Evolutionary conservation across 2,797 vertebrate genomes (phyloP), one percentile per base, ranked within the genome.

Genomic region (Rhinogobio ventralis): DNA sequence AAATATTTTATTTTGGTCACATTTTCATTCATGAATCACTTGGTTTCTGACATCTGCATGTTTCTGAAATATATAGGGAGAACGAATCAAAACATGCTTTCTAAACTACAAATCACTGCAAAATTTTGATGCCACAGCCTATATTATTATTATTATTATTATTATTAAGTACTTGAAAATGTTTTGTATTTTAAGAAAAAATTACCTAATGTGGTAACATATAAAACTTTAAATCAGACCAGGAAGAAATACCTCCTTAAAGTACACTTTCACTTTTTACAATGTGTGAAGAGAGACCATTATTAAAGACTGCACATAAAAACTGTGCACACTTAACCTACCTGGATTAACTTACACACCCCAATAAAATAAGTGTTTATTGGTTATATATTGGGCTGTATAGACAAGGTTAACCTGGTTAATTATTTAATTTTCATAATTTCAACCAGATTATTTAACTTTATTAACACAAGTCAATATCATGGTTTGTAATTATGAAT

Each of bases 281-380:
- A 72, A n/a, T n/a, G n/a, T n/a, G n/a, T n/a, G n/a, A n/a, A n/a
- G n/a, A n/a, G n/a, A n/a, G n/a, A n/a, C n/a, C n/a, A n/a, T n/a
- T n/a, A n/a, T n/a, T n/a, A n/a, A n/a, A 60, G 19, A 42, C 15
- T 39, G 46, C 45, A 57, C 51, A 81, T 71, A 72, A 62, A 82
- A 81, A 72, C 13, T 64, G 25, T 64, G 30, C 42, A n/a, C 23
- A 51, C 45, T 77, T 81, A 79, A 23, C 80, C 71, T 77, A 62
- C 46, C n/a, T 79, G 49, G 20, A 53, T 77, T 72, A 85, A 73
- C 0, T 53, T 67, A 55, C 71, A 53, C 69, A 66, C 15, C 55
- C 30, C 23, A 84, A 72, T 83, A 87, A 84, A 71, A 81, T 30
- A 57, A 20, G 84, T 68, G 46, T 85, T 85, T 85, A 85, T 68